phyloP scores from a whole-genome alignment of 64 coral and sea anemone species.

The Orbicella faveolata region DNA sequence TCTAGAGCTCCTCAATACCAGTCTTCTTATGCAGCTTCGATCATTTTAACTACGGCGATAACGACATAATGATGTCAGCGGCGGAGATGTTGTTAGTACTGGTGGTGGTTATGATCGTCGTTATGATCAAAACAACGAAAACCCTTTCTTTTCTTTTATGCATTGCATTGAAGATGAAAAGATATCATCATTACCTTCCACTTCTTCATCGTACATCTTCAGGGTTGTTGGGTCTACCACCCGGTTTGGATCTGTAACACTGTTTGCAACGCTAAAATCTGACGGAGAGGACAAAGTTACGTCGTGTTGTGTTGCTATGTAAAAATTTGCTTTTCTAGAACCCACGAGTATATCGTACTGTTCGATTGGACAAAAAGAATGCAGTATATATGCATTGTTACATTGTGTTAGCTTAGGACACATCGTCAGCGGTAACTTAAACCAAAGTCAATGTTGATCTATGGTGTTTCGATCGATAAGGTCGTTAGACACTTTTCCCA shows the following conservation, averaged over 20 bases:
- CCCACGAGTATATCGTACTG: too few relatives aligned
- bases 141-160: not conserved
- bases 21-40: not conserved
- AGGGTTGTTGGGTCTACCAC: not conserved
- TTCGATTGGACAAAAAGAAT: too few relatives aligned
- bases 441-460: too few relatives aligned
- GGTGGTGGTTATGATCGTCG: not conserved
- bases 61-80: not conserved
- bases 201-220: conserved; percentile 26
- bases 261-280: not conserved
- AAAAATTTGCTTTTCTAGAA: too few relatives aligned
- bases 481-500: too few relatives aligned
- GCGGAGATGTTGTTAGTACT: not conserved
- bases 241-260: not conserved
- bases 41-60: not conserved
- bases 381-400: too few relatives aligned
- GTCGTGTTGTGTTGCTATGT: not conserved
- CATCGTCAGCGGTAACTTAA: too few relatives aligned
- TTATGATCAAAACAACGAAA: not conserved
- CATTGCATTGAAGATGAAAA: not conserved
- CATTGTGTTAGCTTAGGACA: too few relatives aligned
- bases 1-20: not conserved
- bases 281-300: not conserved
- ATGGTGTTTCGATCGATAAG: too few relatives aligned
- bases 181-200: not conserved